These are phyloP conservation scores for Gisinianus flammeolus DNA, from an alignment of 2,888 invertebrate species.

Conservation along the genomic window DNA sequence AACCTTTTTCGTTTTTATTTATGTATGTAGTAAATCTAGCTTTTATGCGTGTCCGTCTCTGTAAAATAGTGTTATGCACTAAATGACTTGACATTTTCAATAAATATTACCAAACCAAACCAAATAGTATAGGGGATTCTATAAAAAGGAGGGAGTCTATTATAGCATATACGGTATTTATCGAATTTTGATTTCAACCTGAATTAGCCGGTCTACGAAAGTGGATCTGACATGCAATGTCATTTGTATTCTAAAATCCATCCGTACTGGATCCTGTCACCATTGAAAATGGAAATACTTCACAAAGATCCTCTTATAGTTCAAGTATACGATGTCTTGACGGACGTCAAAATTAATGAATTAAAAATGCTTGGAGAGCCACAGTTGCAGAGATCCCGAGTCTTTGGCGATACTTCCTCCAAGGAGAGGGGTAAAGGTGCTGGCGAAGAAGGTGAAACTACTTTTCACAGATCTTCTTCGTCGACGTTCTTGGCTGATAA, in stretches of 20 bases:
- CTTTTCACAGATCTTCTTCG: constrained; percentile 47
- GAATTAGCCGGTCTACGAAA: no score
- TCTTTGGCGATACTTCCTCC: neutral
- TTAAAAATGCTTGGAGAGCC: constrained; percentile 40
- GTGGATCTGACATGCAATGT: constrained; percentile 37
- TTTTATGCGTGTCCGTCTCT: no score
- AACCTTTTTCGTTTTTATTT: no score
- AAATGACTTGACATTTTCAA: no score
- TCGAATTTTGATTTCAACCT: no score
- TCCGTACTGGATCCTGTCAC: constrained; percentile 43
- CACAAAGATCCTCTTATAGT: constrained; percentile 48
- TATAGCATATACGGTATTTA: no score
- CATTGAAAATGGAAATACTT: constrained; percentile 47
- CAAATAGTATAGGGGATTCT: no score
- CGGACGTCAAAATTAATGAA: constrained; percentile 31
- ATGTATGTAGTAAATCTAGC: no score
- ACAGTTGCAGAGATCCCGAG: constrained; percentile 36
- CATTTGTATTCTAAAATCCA: constrained; percentile 36
- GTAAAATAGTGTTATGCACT: no score
- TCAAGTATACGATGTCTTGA: constrained; percentile 47
- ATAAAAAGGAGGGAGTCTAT: no score
- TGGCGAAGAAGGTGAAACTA: neutral
- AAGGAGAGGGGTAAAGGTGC: neutral
- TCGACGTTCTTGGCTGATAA: constrained; percentile 40
- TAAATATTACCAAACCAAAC: no score